phyloP scores from a whole-genome alignment of 30 jellyfish, hydroid and myxozoan species.

The Aurelia coerulea region DNA sequence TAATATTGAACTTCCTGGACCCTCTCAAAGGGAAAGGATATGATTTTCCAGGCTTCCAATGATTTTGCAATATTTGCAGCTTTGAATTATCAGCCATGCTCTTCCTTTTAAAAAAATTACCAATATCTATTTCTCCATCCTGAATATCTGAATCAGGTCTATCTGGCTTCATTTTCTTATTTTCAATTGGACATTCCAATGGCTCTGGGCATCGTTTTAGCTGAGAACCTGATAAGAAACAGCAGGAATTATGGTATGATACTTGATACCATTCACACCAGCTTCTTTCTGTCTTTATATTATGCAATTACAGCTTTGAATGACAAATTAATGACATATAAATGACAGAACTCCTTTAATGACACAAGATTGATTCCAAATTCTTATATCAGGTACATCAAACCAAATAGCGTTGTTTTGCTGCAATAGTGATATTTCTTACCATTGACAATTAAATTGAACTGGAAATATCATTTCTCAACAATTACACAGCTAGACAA shows the following conservation, averaged over 20 bases:
- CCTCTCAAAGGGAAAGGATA: too few relatives aligned
- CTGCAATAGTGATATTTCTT: too few relatives aligned
- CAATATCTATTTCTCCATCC: slow-evolving; percentile 29
- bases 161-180: neutral
- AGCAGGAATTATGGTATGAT: neutral
- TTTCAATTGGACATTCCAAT: slow-evolving; percentile 19
- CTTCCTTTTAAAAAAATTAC: slow-evolving; percentile 24
- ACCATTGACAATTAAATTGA: too few relatives aligned
- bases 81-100: slow-evolving; percentile 26
- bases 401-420: too few relatives aligned
- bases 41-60: too few relatives aligned
- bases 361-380: too few relatives aligned
- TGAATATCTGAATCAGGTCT: slow-evolving; percentile 14
- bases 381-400: too few relatives aligned
- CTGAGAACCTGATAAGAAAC: slow-evolving; percentile 12
- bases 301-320: slow-evolving; percentile 12
- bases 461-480: too few relatives aligned
- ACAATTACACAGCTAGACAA: too few relatives aligned
- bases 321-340: neutral
- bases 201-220: slow-evolving; percentile 29
- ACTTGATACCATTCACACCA: neutral
- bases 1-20: too few relatives aligned
- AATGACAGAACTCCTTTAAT: too few relatives aligned
- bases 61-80: slow-evolving; percentile 35
- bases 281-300: neutral